These are phyloP conservation scores for Megamerina dolium DNA, from an alignment of 2,888 invertebrate species.

Conservation along the genomic window DNA sequence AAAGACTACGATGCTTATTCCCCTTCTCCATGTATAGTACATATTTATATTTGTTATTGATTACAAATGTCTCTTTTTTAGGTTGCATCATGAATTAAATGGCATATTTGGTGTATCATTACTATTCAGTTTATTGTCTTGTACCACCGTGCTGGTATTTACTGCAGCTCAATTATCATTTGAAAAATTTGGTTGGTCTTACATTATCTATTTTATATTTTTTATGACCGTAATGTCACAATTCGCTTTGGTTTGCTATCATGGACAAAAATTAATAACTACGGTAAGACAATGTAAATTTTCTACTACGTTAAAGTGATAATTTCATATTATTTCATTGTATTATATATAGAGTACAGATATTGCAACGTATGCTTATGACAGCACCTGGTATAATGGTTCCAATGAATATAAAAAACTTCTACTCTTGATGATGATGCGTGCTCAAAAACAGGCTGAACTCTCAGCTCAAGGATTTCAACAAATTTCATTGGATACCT, in stretches of 20 bases:
- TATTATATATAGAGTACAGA: conserved; percentile 25
- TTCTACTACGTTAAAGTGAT: background rate
- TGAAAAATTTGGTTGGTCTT: conserved; percentile 21
- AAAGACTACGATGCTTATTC: no score
- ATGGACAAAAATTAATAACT: conserved; percentile 22
- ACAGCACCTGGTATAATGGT: conserved; percentile 32
- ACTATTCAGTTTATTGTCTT: conserved; percentile 21
- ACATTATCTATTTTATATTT: conserved; percentile 21
- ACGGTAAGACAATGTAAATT: conserved; percentile 16
- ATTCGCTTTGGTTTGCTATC: conserved; percentile 25
- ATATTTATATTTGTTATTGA: background rate
- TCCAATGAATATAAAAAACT: conserved; percentile 29
- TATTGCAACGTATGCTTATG: conserved; percentile 27
- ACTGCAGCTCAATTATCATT: conserved; percentile 22
- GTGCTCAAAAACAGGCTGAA: conserved; percentile 27
- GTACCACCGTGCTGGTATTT: conserved; percentile 21
- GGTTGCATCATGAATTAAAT: conserved; percentile 23
- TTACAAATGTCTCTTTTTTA: conserved; percentile 12
- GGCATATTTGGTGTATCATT: conserved; percentile 21
- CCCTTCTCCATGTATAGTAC: no score
- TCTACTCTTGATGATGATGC: conserved; percentile 28
- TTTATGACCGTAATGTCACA: conserved; percentile 20
- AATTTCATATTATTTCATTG: background rate
- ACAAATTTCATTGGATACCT: conserved; percentile 29
- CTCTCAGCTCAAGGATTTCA: conserved; percentile 32